Evolutionary conservation across 2,113 vertebrate genomes (phyloP).

Genomic region (Hirundichthys speculiger): DNA sequence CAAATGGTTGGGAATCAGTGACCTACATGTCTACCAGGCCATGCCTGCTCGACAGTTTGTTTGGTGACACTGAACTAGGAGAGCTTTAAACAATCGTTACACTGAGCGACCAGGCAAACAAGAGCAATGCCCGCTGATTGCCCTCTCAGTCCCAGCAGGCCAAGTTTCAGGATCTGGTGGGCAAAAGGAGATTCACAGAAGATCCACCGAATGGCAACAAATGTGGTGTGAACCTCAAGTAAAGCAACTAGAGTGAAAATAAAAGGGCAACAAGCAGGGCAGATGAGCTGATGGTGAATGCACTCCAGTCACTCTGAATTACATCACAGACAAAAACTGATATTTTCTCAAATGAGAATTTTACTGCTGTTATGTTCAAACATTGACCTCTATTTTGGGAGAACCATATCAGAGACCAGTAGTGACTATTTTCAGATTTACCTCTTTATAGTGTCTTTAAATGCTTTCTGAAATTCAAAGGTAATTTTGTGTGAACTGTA

Average conservation of each 20-base stretch:
- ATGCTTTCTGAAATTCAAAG: no score
- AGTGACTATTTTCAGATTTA: no score
- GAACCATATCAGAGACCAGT: no score
- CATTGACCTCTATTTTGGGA: no score
- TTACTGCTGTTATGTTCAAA: no score
- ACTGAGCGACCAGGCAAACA: not conserved
- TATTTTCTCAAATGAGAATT: no score
- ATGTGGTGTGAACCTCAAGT: conserved; percentile 20
- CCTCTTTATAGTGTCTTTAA: no score
- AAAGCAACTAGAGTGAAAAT: conserved; percentile 14
- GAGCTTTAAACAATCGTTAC: conserved; percentile 6
- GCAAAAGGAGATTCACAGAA: conserved; percentile 6
- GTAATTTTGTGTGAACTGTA: not conserved
- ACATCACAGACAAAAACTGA: conserved; percentile 38
- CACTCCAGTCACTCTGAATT: conserved; percentile 27
- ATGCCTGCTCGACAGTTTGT: not conserved
- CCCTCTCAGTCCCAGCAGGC: not conserved
- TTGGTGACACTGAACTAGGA: not conserved
- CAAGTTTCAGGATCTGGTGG: conserved; percentile 12
- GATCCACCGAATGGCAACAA: conserved; percentile 7
- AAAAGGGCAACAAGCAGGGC: conserved; percentile 17
- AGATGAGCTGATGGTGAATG: conserved; percentile 19
- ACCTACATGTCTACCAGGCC: not conserved
- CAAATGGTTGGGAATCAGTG: not conserved
- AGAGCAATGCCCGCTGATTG: not conserved